Evolutionary conservation across 2,888 invertebrate genomes (phyloP), one percentile per base, ranked within the genome.

Genomic region (Cephonodes hylas): DNA sequence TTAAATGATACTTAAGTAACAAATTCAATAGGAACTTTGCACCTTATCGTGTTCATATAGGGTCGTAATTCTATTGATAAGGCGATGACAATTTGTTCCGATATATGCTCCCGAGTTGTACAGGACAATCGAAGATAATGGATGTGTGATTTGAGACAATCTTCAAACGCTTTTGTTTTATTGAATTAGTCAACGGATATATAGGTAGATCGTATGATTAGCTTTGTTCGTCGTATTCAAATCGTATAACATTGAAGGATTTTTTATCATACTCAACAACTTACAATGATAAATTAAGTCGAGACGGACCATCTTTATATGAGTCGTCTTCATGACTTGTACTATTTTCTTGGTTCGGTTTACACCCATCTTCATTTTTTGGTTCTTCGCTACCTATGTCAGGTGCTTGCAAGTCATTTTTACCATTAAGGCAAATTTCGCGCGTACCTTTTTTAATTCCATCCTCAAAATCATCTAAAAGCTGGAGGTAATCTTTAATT

Each of bases 101-200:
- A 67, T 67, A 69, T 45, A 59, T 42, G 48, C 62, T 62, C 64
- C 42, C 60, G 59, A 56, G 57, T 61, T 46, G 64, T 68, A 72
- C 69, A 69, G 83, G 76, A 84, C 88, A 88, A 89, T 89, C 88
- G 89, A 89, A 91, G 89, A 91, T 91, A 90, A 91, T 91, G 88
- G 80, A 74, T 83, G 85, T 88, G 86, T 89, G 88, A 89, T 91
- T 88, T 88, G 84, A 89, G 81, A 89, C 91, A 90, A 90, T 90
- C 86, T 81, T 72, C 71, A 81, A 73, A 72, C 80, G 80, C 76
- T 83, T 84, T 85, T 81, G 82, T 85, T 83, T 88, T 84, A 89
- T 90, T 90, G 86, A 86, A 88, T 91, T 85, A 89, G 74, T 69
- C 71, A n/a, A n/a, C 63, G 27, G 63, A n/a, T n/a, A 66, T 67